A percentile compares a stretch with the other conserved stretches of the same genome.
Evolutionary conservation across 2,113 vertebrate species (phyloP).

Genomic region (Sinocyclocheilus anshuiensis): DNA sequence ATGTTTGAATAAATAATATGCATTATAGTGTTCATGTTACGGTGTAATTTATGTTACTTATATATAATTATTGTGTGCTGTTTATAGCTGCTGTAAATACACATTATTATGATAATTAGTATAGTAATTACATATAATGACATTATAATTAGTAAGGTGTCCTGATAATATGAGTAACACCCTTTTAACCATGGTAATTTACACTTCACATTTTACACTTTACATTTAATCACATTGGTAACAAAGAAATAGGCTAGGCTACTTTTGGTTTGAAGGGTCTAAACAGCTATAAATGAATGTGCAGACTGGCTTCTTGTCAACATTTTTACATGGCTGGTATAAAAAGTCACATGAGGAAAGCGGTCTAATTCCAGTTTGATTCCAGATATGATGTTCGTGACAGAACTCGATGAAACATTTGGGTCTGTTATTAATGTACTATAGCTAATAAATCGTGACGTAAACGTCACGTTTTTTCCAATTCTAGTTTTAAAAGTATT

Average conservation of each 20-base stretch:
- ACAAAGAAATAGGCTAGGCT: background rate
- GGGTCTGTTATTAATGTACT: background rate
- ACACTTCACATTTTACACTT: background rate
- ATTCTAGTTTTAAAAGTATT: background rate
- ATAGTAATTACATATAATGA: background rate
- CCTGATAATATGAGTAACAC: background rate
- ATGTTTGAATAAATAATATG: background rate
- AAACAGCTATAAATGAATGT: background rate
- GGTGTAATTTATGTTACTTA: background rate
- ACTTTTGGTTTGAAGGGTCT: background rate
- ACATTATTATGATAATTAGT: conserved; percentile 1
- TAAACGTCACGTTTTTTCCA: background rate
- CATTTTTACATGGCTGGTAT: background rate
- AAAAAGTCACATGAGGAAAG: background rate
- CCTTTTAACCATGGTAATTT: background rate
- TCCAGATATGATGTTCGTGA: background rate
- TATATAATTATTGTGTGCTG: background rate
- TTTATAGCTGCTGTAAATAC: background rate
- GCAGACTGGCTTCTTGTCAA: background rate
- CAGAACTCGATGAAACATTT: background rate
- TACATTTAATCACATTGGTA: background rate
- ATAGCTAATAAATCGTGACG: background rate
- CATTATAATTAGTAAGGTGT: background rate
- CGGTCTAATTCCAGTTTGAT: background rate
- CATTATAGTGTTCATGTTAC: background rate